Percentiles rank a stretch among this genome's conserved stretches.
These are phyloP conservation scores for Campylorhamphus procurvoides DNA, from an alignment of 2,113 vertebrate species.

Conservation along the genomic window DNA sequence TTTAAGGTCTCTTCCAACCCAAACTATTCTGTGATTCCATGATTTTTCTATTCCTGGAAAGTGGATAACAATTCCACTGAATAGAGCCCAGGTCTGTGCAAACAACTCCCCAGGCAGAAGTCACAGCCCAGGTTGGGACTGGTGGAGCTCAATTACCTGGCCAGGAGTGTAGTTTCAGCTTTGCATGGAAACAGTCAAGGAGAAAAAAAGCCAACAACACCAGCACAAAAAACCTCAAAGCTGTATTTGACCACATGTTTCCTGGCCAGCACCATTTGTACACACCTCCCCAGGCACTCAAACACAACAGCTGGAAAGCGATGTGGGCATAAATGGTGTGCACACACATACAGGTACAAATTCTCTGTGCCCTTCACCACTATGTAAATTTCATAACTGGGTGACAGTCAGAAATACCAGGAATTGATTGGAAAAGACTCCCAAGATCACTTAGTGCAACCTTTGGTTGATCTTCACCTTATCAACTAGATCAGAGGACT, in stretches of 20 bases:
- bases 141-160: not conserved
- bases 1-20: not conserved
- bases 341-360: fast-evolving
- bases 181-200: not conserved
- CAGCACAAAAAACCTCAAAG: not conserved
- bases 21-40: not conserved
- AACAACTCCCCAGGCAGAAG: not conserved
- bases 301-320: not conserved
- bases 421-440: not conserved
- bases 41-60: not conserved
- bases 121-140: not conserved
- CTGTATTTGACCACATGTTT: fast-evolving
- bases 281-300: not conserved
- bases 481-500: not conserved
- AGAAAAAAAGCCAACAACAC: not conserved
- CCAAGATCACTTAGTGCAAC: not conserved
- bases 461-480: not conserved
- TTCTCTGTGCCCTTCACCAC: not conserved
- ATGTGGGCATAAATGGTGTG: not conserved
- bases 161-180: not conserved
- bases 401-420: not conserved
- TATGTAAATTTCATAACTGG: not conserved
- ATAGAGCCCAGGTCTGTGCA: not conserved
- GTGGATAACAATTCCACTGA: not conserved
- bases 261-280: not conserved